Base-by-base conservation (phyloP, 2,113 vertebrate genomes). In the Phrynosoma blainvillii region DNA sequence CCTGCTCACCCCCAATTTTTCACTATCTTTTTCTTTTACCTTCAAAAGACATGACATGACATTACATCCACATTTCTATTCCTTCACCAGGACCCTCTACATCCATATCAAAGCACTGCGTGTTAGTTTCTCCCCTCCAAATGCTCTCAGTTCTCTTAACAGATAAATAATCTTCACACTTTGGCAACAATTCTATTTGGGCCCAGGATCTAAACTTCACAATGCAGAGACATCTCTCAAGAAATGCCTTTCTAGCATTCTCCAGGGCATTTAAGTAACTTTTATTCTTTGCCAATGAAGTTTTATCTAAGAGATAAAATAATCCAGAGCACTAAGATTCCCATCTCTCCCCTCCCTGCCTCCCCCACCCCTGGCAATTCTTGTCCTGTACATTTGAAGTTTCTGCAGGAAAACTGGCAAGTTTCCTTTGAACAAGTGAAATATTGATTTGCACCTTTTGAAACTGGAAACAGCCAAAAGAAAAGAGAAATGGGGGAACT, bases 381-480 rank as follows among this genome's bases (percentile, higher is more conserved):
- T 90, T 84, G 42, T 42, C 82, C 71, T 20, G 0, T 71, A 52
- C 3, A 82, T 47, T 5, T 75, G 81, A 87, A 71, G 70, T 27
- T 81, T 87, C 27, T 40, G 36, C 62, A 23, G 18, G 75, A 86
- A 85, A 85, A 70, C 14, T 30, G 42, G 25, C 20, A 83, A 77
- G 20, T 59, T 77, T 86, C 32, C 70, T 0, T 40, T 86, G 81
- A 71, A 90, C 0, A 76, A 9, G 74, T 30, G n/a, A 89, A 90
- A 23, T 30, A 80, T 7, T 90, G 36, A 87, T 82, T 85, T 80
- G 84, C 86, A 59, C 2, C n/a, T 25, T 83, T 87, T 88, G 81
- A 76, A 81, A 74, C 18, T 8, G 40, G 54, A 82, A 36, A 73
- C 14, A 42, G n/a, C 30, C 40, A 82, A 66, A 20, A 52, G 52